phyloP scores from a whole-genome alignment of 2,888 invertebrate genomes.

The Nymphalis polychloros region DNA sequence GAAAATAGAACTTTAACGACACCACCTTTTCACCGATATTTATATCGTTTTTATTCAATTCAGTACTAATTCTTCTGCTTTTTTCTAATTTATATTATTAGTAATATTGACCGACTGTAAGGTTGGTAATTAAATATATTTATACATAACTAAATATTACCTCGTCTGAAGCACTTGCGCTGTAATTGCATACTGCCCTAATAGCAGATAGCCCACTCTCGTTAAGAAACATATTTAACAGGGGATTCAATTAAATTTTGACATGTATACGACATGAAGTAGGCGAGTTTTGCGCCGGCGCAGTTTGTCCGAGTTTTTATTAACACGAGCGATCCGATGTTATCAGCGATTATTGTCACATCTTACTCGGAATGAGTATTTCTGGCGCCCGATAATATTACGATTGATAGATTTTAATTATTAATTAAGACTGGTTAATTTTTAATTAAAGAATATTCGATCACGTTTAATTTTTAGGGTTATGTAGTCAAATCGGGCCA shows the following conservation, averaged over 20 bases:
- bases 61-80: too few species aligned
- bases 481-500: background rate
- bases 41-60: too few species aligned
- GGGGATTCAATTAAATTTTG: constrained; percentile 70
- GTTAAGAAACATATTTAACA: constrained; percentile 63
- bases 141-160: background rate
- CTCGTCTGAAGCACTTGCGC: constrained; percentile 25
- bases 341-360: constrained; percentile 29
- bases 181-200: constrained; percentile 27
- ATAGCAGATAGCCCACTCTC: constrained; percentile 42
- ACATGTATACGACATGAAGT: constrained; percentile 61
- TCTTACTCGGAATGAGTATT: constrained; percentile 21
- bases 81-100: too few species aligned
- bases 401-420: background rate
- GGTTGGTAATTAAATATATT: background rate
- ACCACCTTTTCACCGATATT: too few species aligned
- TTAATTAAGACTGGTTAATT: constrained; percentile 7
- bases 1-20: too few species aligned
- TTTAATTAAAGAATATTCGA: background rate
- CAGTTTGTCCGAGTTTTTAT: constrained; percentile 46
- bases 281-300: constrained; percentile 28
- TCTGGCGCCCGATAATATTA: background rate
- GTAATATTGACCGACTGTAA: too few species aligned
- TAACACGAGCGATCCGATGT: constrained; percentile 15
- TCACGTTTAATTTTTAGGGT: background rate